Evolutionary conservation across 2,888 invertebrate species (phyloP), one percentile per base, ranked within the genome.

Genomic region (Anthophora plumipes): DNA sequence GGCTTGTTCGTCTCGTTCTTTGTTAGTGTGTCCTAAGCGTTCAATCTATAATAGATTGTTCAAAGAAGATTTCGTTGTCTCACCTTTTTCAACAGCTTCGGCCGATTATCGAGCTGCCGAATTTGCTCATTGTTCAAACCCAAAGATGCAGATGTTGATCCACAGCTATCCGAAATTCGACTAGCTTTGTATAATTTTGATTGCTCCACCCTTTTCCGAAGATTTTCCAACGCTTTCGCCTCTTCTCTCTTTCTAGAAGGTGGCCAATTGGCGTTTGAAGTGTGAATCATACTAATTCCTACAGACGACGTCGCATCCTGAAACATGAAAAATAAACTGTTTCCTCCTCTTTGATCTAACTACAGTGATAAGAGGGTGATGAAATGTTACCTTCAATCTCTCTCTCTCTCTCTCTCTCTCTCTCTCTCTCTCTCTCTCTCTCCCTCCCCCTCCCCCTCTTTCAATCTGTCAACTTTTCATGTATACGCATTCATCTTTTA

Each of bases 191-290:
- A 91, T 93, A 96, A 82, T 94, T 94, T 93, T 67, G 94, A 94
- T 84, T 94, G 94, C 88, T 94, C 94, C 61, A 96, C 95, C 89
- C 96, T 95, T 92, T 95, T 95, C 86, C 96, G 94, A 74, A 97
- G 94, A 92, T 96, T 96, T 89, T 96, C 96, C 90, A 97, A 94
- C 52, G 96, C 96, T 64, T 94, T 94, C 80, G 96, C 95, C 93
- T 97, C 97, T 92, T 97, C 96, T 50, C 96, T 94, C 82, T 94
- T 94, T 81, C 95, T 94, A 81, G 96, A 95, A 57, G 96, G 96
- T 85, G 96, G 95, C 88, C 95, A 95, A 88, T 92, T 91, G 14
- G 92, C 92, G 25, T 92, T 92, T 46, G 93, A 91, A 63, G 92
- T 91, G 71, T 92, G 92, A 82, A 92, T 91, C 87, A 92, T 91